phyloP scores from a whole-genome alignment of 2,113 vertebrate genomes.

The Parus major region DNA sequence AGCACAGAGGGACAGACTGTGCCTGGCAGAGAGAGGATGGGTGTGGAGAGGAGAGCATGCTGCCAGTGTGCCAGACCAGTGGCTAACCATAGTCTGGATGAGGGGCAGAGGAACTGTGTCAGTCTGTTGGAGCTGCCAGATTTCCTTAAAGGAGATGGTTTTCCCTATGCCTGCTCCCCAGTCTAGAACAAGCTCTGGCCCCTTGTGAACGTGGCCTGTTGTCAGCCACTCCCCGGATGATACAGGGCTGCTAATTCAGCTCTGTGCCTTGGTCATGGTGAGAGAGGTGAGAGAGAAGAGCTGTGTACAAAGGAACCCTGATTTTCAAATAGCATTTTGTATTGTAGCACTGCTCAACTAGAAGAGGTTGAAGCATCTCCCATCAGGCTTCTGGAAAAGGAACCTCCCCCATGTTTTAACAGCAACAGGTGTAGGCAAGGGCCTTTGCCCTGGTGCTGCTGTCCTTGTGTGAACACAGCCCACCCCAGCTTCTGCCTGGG shows the following conservation, averaged over 20 bases:
- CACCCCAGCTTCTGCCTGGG: not conserved
- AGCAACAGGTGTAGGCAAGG: not conserved
- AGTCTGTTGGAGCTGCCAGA: not conserved
- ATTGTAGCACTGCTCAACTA: not conserved
- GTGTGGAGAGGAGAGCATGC: not conserved
- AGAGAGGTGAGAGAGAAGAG: not conserved
- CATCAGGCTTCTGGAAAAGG: not conserved
- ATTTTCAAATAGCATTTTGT: not conserved
- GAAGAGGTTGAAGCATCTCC: not conserved
- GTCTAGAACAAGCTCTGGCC: not conserved
- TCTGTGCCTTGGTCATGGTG: not conserved
- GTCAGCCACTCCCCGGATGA: not conserved
- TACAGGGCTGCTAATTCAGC: not conserved
- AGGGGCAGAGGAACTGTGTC: not conserved
- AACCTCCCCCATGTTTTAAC: not conserved
- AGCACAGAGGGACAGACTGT: not conserved
- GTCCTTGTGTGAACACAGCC: accelerated
- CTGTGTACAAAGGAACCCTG: accelerated
- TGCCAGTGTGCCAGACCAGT: accelerated
- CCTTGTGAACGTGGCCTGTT: accelerated
- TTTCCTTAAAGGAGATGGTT: not conserved
- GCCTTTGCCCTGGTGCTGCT: accelerated
- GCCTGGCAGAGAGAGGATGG: not conserved
- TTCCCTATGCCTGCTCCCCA: accelerated
- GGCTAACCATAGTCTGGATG: not conserved